Conservation (phyloP, 2,797 vertebrate genomes). For the Pipistrellus kuhlii region DNA sequence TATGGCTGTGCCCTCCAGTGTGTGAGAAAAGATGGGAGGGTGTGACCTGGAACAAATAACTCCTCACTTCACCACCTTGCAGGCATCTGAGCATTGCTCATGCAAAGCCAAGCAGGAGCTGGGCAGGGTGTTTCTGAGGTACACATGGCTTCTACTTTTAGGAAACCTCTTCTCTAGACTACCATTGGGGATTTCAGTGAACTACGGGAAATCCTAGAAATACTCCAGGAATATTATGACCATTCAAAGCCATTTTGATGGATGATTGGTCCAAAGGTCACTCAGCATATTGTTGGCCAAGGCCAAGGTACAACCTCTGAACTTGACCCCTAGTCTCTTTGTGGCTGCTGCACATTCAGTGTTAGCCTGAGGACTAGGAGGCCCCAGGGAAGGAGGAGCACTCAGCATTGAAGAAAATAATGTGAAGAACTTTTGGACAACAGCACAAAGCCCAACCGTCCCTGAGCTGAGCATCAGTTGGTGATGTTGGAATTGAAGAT, state of each 20-base stretch:
- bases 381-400: not conserved
- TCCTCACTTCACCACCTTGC: constrained; percentile 54
- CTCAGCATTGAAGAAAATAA: not conserved
- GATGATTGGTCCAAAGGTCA: not conserved
- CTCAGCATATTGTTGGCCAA: not conserved
- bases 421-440: not conserved
- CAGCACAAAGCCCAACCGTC: fast-evolving
- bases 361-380: not conserved
- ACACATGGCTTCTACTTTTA: not conserved
- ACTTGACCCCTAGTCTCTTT: not conserved
- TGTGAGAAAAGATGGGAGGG: constrained; percentile 4
- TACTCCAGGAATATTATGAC: not conserved
- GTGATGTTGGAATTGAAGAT: not conserved
- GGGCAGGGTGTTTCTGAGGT: not conserved
- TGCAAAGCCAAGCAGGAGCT: not conserved
- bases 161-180: not conserved
- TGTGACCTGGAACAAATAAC: constrained; percentile 9
- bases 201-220: not conserved
- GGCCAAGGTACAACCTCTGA: not conserved
- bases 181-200: not conserved
- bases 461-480: not conserved
- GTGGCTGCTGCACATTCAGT: not conserved
- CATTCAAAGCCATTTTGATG: not conserved
- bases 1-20: not conserved
- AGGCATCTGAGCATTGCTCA: constrained; percentile 57